Evolutionary conservation across 2,113 vertebrate genomes (phyloP), one percentile per base, ranked within the genome.

Genomic region (Daboia siamensis): DNA sequence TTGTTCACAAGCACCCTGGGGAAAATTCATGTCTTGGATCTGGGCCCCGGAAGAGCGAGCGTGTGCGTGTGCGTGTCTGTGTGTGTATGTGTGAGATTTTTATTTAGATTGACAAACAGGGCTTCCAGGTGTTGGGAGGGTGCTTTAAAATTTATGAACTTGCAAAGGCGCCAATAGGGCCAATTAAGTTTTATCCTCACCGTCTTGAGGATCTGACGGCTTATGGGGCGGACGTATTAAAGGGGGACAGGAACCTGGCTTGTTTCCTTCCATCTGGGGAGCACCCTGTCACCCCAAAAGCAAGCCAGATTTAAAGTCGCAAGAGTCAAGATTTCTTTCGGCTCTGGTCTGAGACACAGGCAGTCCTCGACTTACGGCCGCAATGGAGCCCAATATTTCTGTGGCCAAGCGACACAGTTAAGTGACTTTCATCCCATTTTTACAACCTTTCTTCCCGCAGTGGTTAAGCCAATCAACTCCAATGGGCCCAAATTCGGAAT

Each of bases 101-200:
- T 86, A 87, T 92, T 96, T 93, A 54, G 87, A 59, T 94, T 95
- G 94, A 96, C 90, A 94, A 97, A 96, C n/a, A 56, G 46, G 92
- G 92, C 86, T 95, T 90, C 87, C 93, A 96, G 95, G 93, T 95
- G 93, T 94, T 94, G 86, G 52, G 52, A 90, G 89, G 90, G 56
- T 91, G 96, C 95, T 93, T 64, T 29, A 95, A 95, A 96, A 97
- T 95, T 94, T 94, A 97, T 95, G 93, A 97, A 96, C 93, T 93
- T 96, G 93, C 95, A 96, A 97, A 96, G 92, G 9, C 88, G 91
- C 0, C 64, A 92, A 93, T 91, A 90, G 0, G 87, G 93, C 61
- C 95, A 97, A 95, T 96, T 95, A 96, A 90, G 64, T 88, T 95
- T 97, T 95, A 96, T 92, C 88, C 0, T 56, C 80, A 92, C 51